phyloP scores from a whole-genome alignment of 2,113 vertebrate genomes.

The Phalacrocorax pelagicus region DNA sequence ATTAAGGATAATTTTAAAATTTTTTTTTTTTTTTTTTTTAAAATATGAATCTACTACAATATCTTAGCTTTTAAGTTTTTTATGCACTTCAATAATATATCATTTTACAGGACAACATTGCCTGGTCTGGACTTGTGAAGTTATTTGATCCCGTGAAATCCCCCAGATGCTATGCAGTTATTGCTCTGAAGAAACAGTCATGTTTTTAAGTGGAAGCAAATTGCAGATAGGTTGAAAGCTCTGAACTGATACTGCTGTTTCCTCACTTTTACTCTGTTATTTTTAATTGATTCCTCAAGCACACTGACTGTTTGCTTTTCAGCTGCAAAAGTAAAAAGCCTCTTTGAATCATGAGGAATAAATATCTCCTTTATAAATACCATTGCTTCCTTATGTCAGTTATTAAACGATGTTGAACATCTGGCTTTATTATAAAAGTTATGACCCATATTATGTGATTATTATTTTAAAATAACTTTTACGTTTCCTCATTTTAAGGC shows the following conservation, averaged over 20 bases:
- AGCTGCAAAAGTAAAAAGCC: background rate
- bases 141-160: constrained; percentile 95
- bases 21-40: background rate
- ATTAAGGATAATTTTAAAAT: background rate
- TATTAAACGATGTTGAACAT: constrained; percentile 2
- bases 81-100: constrained; percentile 44
- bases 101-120: constrained; percentile 80
- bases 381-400: background rate
- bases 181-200: constrained; percentile 83
- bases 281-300: constrained; percentile 17
- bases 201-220: constrained; percentile 33
- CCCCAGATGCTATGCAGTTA: constrained; percentile 90
- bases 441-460: background rate
- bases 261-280: background rate
- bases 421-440: background rate
- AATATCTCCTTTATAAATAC: background rate
- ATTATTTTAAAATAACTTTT: background rate
- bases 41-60: background rate
- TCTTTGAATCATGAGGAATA: constrained; percentile 22
- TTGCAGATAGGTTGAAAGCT: background rate
- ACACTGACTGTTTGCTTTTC: background rate
- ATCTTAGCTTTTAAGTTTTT: constrained; percentile 22
- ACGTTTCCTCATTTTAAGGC: background rate
- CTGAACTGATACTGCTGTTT: background rate
- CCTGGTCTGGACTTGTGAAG: constrained; percentile 88